Percentiles rank a stretch among this genome's conserved stretches.
Conservation (phyloP, 1,140 invertebrate genomes). For the Linepithema humile region DNA sequence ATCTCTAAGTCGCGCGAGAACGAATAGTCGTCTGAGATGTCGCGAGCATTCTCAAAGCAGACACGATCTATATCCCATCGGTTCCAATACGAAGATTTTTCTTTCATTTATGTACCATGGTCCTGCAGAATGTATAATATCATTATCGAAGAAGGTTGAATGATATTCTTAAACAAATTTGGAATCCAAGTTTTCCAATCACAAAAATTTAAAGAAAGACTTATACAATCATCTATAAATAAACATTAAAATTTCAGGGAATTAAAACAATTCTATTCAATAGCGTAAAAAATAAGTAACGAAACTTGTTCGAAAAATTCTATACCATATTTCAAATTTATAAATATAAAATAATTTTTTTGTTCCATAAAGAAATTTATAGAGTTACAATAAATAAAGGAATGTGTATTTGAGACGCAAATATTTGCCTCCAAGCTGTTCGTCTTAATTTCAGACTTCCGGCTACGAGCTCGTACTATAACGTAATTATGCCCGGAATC, state of each 20-base stretch:
- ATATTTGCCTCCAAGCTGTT: conserved; percentile 13
- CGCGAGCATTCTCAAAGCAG: conserved; percentile 38
- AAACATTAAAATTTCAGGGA: background rate
- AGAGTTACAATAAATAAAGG: background rate
- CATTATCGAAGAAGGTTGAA: conserved; percentile 11
- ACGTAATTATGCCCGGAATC: conserved; percentile 17
- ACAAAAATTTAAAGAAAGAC: background rate
- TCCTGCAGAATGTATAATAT: background rate
- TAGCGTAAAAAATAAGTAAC: background rate
- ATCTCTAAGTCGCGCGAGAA: conserved; percentile 26
- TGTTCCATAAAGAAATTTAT: background rate
- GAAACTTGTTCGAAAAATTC: background rate
- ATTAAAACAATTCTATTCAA: background rate
- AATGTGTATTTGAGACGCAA: conserved; percentile 1
- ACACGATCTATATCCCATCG: conserved; percentile 19
- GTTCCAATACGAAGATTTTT: conserved; percentile 21
- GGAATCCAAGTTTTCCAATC: background rate
- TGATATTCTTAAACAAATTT: background rate
- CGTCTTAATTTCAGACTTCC: conserved; percentile 18
- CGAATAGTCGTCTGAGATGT: conserved; percentile 35
- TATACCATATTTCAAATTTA: background rate
- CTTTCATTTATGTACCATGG: conserved; percentile 4
- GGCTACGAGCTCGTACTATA: background rate
- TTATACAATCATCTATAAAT: background rate
- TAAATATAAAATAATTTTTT: background rate